Base-by-base conservation (phyloP, 2,113 vertebrate genomes). In the Coptodon bakossiorum region DNA sequence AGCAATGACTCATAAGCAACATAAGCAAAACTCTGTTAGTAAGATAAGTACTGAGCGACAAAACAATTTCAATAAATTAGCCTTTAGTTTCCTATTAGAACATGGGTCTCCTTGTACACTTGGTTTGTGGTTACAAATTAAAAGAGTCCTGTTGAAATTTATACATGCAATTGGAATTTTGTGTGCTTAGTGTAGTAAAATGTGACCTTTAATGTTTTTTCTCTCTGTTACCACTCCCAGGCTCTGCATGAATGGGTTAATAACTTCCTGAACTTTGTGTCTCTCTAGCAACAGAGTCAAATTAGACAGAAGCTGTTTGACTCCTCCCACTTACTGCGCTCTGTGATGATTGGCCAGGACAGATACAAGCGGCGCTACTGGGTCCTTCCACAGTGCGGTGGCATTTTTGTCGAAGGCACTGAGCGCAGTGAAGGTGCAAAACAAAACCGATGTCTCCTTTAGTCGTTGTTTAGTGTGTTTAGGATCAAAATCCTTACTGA, bases 291-390 rank as follows among this genome's bases (percentile, higher is more conserved):
- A 96, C 98, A 99, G 84, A 97, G 95, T 95, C 98, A 98, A 88
- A 97, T 98, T 90, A 96, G 97, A 82, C 97, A 96, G 91, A 99
- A 99, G 90, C 93, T 99, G 29, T 98, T 99, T 87, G 98, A 98
- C 66, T 97, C 97, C 1, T 98, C 98, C 0, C 97, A 98, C 86
- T 97, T 94, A 6, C 94, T 99, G 79, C 98, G 98, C 68, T 98
- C 97, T 0, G 97, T 98, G 97, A 97, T 97, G 97, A 97, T 98
- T 22, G 98, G 98, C 14, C 98, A 99, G 86, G 98, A 99, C 92
- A 98, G 98, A 29, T 99, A 98, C 90, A 96, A 96, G 90, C 97
- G 98, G 11, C 96, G 97, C 4, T 99, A 99, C 94, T 99, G 98
- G 98, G 97, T 98, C 85, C 97, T 99, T 83, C 98, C 98, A 3